Conservation (phyloP, 2,113 vertebrate species). For the Anguilla japonica region DNA sequence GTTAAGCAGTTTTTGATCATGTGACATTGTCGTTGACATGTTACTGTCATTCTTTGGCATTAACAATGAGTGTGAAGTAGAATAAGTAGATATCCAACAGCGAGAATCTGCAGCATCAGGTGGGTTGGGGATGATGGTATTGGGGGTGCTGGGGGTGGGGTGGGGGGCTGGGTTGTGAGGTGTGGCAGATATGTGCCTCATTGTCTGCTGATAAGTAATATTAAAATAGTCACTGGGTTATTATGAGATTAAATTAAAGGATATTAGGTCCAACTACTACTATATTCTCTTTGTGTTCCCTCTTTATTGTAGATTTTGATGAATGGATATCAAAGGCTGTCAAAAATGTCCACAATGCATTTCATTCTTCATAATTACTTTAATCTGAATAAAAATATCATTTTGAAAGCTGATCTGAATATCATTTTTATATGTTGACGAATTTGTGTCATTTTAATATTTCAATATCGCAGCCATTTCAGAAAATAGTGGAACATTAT, state of each 20-base stretch:
- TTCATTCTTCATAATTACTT: not conserved
- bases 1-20: not conserved
- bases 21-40: slow-evolving; percentile 32
- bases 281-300: not conserved
- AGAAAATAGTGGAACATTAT: not conserved
- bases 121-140: not conserved
- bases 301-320: not conserved
- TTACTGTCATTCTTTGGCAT: slow-evolving; percentile 31
- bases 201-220: not conserved
- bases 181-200: not conserved
- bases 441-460: not conserved
- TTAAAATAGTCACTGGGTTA: not conserved
- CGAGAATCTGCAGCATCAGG: not conserved
- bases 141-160: too few species aligned
- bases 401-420: not conserved
- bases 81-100: not conserved
- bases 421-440: not conserved
- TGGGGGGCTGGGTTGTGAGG: too few species aligned
- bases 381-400: not conserved
- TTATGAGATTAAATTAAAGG: not conserved
- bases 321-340: not conserved
- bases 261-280: not conserved
- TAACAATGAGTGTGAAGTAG: not conserved
- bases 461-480: not conserved
- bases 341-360: not conserved